phyloP scores from a whole-genome alignment of 2,797 vertebrate genomes.

The Fistularia tabacaria region DNA sequence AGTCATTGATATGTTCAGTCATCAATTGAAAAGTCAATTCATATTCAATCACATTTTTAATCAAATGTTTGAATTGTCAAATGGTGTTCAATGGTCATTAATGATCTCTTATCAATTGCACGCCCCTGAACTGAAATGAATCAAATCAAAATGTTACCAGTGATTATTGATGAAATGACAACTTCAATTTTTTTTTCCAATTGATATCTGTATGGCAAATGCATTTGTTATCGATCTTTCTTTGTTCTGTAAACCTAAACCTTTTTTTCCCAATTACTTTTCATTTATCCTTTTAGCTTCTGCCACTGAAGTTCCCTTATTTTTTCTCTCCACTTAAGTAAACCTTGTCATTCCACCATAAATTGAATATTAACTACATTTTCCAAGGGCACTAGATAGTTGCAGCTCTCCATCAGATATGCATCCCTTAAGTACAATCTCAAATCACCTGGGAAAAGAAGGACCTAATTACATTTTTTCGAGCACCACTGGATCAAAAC shows the following conservation, averaged over 20 bases:
- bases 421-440: slow-evolving; percentile 62
- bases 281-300: slow-evolving; percentile 11
- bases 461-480: slow-evolving; percentile 71
- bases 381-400: slow-evolving; percentile 48
- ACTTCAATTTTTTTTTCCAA: no score
- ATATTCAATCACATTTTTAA: no score
- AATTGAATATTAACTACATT: slow-evolving; percentile 54
- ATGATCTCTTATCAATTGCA: no score
- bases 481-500: slow-evolving; percentile 68
- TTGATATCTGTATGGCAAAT: not conserved
- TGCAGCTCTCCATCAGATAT: slow-evolving; percentile 59
- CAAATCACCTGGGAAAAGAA: slow-evolving; percentile 55
- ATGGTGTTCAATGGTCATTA: no score
- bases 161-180: no score
- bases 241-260: no score
- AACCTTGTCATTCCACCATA: slow-evolving; percentile 29
- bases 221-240: not conserved
- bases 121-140: no score
- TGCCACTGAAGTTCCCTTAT: slow-evolving; percentile 31
- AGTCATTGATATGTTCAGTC: no score
- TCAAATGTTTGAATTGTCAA: no score
- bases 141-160: no score
- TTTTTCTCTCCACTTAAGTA: slow-evolving; percentile 30
- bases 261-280: no score
- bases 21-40: no score